Base-by-base conservation (phyloP, 2,797 vertebrate genomes). In the Rhinichthys osculus region DNA sequence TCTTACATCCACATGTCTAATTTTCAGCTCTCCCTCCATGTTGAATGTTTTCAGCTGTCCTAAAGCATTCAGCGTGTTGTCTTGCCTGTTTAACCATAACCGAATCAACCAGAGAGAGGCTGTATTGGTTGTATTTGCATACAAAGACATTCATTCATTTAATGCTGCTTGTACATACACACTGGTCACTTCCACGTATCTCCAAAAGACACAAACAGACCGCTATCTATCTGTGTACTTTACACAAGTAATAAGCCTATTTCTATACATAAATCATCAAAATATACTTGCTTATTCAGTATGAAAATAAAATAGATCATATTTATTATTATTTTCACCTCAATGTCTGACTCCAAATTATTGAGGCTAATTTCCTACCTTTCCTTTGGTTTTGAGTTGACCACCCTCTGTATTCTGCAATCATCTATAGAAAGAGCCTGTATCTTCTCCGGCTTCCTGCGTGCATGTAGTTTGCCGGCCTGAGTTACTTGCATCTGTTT, bases 101-200 rank as follows among this genome's bases (percentile, higher is more conserved):
- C 87, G 87, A 83, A 86, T 92, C 90, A 93, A 92, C 91, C 82
- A 84, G 27, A 21, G 40, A 78, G 50, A 92, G 85, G 86, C 91
- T 90, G n/a, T n/a, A n/a, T 89, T 78, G 71, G 64, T 90, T 92
- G 87, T 90, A 78, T 89, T 83, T 89, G 85, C 85, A 90, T 83
- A 93, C 93, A 94, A 94, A 89, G 92, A 93, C 90, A 88, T 88
- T 93, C 92, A 92, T 94, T 95, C 90, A 94, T 91, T 85, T 88
- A 90, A 90, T 90, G 88, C 84, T 35, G 40, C 57, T 79, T 76
- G 59, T 40, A 64, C 78, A 69, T 27, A 38, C 47, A 54, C 80
- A 80, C n/a, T 73, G 33, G 2, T 73, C 85, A 66, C 83, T 86
- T 30, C 44, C 35, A 80, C 35, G 74, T 40, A 78, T 74, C 62